phyloP scores from a whole-genome alignment of 2,888 invertebrate species.

The Ceraclea dissimilis region DNA sequence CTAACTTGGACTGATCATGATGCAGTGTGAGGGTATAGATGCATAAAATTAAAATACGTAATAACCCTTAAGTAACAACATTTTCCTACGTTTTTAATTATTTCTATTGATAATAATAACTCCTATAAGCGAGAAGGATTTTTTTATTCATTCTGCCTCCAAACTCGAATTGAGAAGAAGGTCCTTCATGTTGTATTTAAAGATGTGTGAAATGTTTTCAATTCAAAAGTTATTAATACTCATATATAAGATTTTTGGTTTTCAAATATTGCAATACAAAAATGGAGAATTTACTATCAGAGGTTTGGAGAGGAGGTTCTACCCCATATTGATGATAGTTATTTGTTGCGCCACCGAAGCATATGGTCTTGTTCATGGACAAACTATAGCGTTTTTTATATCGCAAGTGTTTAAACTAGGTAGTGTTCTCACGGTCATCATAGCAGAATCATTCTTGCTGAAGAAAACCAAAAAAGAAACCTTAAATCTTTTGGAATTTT shows the following conservation, averaged over 20 bases:
- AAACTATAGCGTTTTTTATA: neutral
- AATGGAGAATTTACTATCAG: neutral
- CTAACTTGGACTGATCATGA: no score
- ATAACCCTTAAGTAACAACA: no score
- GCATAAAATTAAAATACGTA: no score
- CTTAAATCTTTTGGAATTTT: neutral
- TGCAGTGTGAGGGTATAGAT: no score
- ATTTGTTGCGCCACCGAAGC: neutral
- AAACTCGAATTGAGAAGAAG: no score
- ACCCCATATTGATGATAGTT: neutral
- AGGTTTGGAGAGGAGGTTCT: neutral
- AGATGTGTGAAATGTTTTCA: neutral
- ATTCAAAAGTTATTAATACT: neutral
- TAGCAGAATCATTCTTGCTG: neutral
- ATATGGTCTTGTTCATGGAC: neutral
- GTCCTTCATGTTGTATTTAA: no score
- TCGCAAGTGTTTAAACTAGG: neutral
- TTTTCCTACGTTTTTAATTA: no score
- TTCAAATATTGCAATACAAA: neutral
- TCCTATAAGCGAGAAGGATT: no score
- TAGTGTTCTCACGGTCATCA: neutral
- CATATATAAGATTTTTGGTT: neutral
- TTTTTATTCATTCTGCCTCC: no score
- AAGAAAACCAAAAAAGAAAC: neutral
- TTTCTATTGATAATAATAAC: no score